Percentiles rank a stretch among this genome's conserved stretches.
Evolutionary conservation across 2,113 vertebrate species (phyloP).

Genomic region (Rutilus rutilus): DNA sequence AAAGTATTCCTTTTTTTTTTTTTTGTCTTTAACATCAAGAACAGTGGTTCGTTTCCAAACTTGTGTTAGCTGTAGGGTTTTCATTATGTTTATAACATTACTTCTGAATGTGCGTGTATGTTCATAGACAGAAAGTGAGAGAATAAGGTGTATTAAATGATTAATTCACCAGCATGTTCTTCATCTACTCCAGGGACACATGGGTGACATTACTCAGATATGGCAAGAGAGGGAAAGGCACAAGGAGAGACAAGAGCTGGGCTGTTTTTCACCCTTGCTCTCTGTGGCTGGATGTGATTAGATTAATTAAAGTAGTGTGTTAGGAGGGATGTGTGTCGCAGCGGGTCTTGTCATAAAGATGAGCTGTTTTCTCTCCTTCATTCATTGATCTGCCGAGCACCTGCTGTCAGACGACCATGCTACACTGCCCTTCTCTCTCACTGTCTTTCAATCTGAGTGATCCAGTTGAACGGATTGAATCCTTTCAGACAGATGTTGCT

Average conservation of each 20-base stretch:
- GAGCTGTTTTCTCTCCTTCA: constrained; percentile 70
- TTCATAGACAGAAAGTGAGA: constrained; percentile 8
- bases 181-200: constrained; percentile 41
- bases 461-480: constrained; percentile 59
- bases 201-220: constrained; percentile 45
- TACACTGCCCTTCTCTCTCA: constrained; percentile 48
- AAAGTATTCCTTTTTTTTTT: neutral
- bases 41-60: neutral
- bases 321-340: constrained; percentile 69
- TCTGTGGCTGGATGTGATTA: constrained; percentile 70
- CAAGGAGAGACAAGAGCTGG: constrained; percentile 23
- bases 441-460: constrained; percentile 42
- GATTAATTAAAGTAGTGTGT: constrained; percentile 78
- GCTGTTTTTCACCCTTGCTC: constrained; percentile 57
- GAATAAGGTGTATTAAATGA: constrained; percentile 52
- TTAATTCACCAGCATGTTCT: constrained; percentile 57
- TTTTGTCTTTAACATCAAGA: neutral
- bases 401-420: constrained; percentile 59
- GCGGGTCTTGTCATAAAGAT: constrained; percentile 68
- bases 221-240: constrained; percentile 6
- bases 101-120: neutral
- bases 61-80: neutral
- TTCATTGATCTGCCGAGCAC: constrained; percentile 75
- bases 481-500: constrained; percentile 46
- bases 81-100: neutral